These are phyloP conservation scores for Enoplolaimus lenunculus DNA, from an alignment of 2,888 invertebrate genomes.

Conservation along the genomic window DNA sequence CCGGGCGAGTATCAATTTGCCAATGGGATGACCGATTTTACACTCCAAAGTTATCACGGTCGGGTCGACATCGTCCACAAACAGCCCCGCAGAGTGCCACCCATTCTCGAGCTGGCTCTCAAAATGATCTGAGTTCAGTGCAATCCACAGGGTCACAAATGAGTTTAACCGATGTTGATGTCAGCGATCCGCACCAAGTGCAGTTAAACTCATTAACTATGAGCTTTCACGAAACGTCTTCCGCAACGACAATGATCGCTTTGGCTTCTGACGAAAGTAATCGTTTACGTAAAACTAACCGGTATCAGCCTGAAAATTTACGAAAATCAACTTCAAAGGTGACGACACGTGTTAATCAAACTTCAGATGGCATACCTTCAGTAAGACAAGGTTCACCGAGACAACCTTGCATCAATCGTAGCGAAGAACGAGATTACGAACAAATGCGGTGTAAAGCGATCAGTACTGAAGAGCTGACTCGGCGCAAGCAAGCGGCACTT, in stretches of 20 bases:
- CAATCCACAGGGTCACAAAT: no score
- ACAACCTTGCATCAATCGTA: background rate
- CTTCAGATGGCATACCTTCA: background rate
- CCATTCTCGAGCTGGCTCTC: background rate
- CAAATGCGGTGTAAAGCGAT: background rate
- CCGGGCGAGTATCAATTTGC: background rate
- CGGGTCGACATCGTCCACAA: background rate
- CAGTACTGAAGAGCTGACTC: slow-evolving; percentile 56
- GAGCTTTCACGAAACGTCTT: background rate
- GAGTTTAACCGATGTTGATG: no score
- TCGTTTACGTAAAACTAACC: background rate
- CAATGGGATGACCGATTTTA: background rate
- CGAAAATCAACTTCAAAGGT: background rate
- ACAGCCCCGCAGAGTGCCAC: background rate
- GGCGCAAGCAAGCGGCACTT: background rate
- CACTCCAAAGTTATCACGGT: background rate
- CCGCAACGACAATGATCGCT: background rate
- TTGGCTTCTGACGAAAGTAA: background rate
- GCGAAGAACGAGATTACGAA: background rate
- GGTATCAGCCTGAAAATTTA: no score
- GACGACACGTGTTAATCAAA: background rate
- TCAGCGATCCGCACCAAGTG: background rate
- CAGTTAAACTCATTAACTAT: background rate
- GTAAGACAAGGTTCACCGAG: no score
- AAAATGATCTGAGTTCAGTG: background rate